phyloP scores from a whole-genome alignment of 1,140 invertebrate genomes.

The Drosophila orena region DNA sequence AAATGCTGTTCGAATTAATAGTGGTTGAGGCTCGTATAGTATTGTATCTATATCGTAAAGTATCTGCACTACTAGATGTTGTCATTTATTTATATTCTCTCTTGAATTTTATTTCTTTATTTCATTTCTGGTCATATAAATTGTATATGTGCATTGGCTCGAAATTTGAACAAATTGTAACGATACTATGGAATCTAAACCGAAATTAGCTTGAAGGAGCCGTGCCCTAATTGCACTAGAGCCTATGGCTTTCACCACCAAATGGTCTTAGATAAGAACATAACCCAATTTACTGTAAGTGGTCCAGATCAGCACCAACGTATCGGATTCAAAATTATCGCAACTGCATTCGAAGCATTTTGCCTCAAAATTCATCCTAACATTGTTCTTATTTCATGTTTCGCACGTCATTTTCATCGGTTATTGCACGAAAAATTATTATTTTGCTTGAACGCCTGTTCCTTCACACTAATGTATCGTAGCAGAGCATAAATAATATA shows the following conservation, averaged over 20 bases:
- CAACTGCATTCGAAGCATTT: background rate
- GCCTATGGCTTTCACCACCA: conserved; percentile 98
- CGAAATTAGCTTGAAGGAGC: conserved; percentile 89
- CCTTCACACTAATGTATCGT: background rate
- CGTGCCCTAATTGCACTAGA: conserved; percentile 88
- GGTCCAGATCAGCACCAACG: conserved; percentile 37
- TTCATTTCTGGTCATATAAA: conserved; percentile 38
- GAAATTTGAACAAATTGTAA: conserved; percentile 34
- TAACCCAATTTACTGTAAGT: conserved; percentile 90
- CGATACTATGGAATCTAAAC: conserved; percentile 9
- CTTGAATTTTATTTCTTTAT: conserved; percentile 51
- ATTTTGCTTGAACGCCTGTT: background rate
- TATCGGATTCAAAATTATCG: conserved; percentile 3
- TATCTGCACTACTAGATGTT: conserved; percentile 33
- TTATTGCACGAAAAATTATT: background rate
- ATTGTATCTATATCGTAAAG: conserved; percentile 34
- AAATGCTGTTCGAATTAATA: too few relatives aligned
- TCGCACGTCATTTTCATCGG: conserved; percentile 2
- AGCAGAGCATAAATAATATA: background rate
- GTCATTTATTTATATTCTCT: conserved; percentile 39
- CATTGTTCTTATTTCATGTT: background rate
- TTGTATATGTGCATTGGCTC: conserved; percentile 33
- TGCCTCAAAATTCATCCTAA: conserved; percentile 5
- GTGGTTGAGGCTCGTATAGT: background rate
- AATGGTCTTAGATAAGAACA: conserved; percentile 94